These are phyloP conservation scores for Callipepla californica DNA, from an alignment of 2,113 vertebrate species.

Conservation along the genomic window DNA sequence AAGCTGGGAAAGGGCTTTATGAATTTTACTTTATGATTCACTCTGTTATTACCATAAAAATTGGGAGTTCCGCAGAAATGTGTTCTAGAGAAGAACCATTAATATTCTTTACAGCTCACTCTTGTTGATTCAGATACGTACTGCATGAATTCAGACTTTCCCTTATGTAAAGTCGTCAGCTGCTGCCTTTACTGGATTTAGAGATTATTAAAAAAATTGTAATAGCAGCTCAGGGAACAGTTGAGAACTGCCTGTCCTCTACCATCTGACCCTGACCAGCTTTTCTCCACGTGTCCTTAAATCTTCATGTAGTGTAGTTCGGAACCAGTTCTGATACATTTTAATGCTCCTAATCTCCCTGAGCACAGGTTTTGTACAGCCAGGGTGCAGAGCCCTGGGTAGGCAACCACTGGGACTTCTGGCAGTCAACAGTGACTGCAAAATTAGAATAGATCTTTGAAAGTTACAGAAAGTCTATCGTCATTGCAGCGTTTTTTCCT, in stretches of 20 bases:
- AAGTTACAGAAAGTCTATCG: slow-evolving; percentile 67
- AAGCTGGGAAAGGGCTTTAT: slow-evolving; percentile 64
- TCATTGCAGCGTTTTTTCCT: slow-evolving; percentile 27
- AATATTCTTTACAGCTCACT: slow-evolving; percentile 77
- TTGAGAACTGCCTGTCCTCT: slow-evolving; percentile 63
- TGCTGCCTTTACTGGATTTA: slow-evolving; percentile 75
- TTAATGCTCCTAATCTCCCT: slow-evolving; percentile 74
- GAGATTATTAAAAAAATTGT: slow-evolving; percentile 77
- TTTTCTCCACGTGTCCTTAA: slow-evolving; percentile 67
- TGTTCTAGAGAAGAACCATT: slow-evolving; percentile 67
- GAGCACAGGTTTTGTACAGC: slow-evolving; percentile 49
- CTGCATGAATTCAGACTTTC: slow-evolving; percentile 60
- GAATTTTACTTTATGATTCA: slow-evolving; percentile 69
- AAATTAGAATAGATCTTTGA: slow-evolving; percentile 72
- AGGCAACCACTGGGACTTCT: slow-evolving; percentile 53
- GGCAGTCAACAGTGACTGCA: slow-evolving; percentile 49
- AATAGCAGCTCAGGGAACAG: slow-evolving; percentile 64
- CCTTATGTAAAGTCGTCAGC: slow-evolving; percentile 71
- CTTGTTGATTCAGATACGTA: slow-evolving; percentile 73
- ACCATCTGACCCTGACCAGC: slow-evolving; percentile 68
- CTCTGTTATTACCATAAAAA: slow-evolving; percentile 76
- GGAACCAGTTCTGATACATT: slow-evolving; percentile 69
- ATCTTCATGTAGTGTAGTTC: slow-evolving; percentile 73
- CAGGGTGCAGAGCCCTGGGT: not conserved
- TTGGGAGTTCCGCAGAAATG: slow-evolving; percentile 49